These are phyloP conservation scores for Gila robusta DNA, from an alignment of 2,797 vertebrate genomes.

Conservation along the genomic window DNA sequence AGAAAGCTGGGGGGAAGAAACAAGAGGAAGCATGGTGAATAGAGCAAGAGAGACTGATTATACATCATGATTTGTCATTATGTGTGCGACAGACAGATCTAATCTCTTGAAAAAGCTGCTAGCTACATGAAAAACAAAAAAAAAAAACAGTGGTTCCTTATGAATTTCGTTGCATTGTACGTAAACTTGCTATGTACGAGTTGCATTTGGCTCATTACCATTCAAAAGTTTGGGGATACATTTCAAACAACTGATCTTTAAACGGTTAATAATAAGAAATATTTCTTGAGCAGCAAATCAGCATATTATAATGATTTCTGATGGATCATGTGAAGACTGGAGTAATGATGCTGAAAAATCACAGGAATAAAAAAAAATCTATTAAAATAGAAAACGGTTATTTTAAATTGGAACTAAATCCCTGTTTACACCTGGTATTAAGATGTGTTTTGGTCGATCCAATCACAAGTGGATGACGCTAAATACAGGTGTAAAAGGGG, in stretches of 20 bases:
- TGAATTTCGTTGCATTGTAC: background rate
- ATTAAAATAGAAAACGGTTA: background rate
- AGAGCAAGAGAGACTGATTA: background rate
- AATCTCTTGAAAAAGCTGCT: background rate
- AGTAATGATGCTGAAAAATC: background rate
- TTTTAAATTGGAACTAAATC: background rate
- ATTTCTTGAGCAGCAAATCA: background rate
- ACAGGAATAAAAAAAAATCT: background rate
- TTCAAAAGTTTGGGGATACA: background rate
- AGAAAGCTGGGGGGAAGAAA: constrained; percentile 1
- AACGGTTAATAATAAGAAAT: background rate
- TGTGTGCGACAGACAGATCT: background rate
- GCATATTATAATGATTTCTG: background rate
- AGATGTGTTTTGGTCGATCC: too few species aligned
- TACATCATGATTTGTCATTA: background rate
- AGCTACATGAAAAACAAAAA: background rate
- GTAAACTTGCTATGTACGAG: background rate
- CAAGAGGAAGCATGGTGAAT: background rate
- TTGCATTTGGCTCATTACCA: background rate
- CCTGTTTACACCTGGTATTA: too few species aligned
- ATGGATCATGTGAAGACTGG: background rate
- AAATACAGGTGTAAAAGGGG: too few species aligned
- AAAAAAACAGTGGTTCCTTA: background rate
- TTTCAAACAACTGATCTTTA: background rate
- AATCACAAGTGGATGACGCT: too few species aligned